These are phyloP conservation scores for Melipona beecheii DNA, from an alignment of 2,888 invertebrate species.

Conservation along the genomic window DNA sequence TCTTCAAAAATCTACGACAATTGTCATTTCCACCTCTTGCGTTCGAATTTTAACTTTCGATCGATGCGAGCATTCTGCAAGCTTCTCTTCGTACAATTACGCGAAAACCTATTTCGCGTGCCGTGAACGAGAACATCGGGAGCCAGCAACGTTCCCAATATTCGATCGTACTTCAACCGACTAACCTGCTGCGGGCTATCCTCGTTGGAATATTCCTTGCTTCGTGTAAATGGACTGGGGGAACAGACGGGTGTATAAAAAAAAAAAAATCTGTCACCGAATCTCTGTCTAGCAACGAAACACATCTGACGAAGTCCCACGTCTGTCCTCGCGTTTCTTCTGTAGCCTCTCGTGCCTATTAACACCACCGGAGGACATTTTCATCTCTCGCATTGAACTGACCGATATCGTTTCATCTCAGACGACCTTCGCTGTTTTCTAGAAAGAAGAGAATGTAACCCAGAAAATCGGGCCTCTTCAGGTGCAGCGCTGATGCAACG, in stretches of 20 bases:
- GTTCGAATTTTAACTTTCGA: not conserved
- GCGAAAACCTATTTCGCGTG: not conserved
- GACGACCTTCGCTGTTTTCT: not conserved
- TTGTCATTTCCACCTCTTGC: too few species aligned
- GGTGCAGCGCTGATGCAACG: too few species aligned
- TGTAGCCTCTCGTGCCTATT: conserved; percentile 7
- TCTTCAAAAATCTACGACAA: too few species aligned
- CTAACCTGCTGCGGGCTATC: conserved; percentile 8
- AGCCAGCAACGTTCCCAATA: conserved; percentile 1
- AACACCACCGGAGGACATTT: conserved; percentile 5
- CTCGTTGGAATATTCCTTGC: conserved; percentile 25
- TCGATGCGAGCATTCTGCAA: not conserved
- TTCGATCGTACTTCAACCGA: conserved; percentile 1
- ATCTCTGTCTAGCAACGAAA: conserved; percentile 36
- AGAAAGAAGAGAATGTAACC: too few species aligned
- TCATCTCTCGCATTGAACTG: not conserved
- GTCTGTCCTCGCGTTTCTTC: conserved; percentile 19
- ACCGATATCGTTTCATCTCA: not conserved
- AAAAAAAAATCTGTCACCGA: conserved; percentile 33
- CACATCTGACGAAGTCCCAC: conserved; percentile 26
- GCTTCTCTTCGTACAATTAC: not conserved
- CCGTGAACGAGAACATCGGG: not conserved
- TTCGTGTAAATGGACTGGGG: conserved; percentile 1
- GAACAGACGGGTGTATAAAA: conserved; percentile 20
- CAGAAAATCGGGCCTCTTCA: too few species aligned